phyloP scores from a whole-genome alignment of 2,888 invertebrate species.

The Cephus runcator region DNA sequence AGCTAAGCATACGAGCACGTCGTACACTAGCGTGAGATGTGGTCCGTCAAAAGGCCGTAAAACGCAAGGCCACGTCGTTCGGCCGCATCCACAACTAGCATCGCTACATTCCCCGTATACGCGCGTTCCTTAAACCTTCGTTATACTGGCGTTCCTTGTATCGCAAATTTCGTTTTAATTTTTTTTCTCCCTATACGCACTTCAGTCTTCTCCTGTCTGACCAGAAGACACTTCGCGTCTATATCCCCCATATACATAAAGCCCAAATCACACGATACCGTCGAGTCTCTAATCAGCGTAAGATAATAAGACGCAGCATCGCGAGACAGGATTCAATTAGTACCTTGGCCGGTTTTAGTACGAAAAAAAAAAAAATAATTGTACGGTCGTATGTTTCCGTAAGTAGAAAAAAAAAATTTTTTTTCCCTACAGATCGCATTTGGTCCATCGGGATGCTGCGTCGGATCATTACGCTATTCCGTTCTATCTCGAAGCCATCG shows the following conservation, averaged over 20 bases:
- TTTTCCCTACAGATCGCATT: not conserved
- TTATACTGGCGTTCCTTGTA: slow-evolving; percentile 18
- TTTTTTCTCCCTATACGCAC: not conserved
- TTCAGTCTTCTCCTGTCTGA: not conserved
- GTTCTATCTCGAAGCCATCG: not conserved
- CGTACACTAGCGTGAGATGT: slow-evolving; percentile 60
- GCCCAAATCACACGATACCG: not conserved
- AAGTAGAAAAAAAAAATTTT: not conserved
- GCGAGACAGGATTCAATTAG: not conserved
- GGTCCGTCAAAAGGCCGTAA: slow-evolving; percentile 58
- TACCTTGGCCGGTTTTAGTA: not conserved
- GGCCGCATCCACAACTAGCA: slow-evolving; percentile 1
- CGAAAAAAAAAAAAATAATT: not conserved
- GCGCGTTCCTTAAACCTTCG: slow-evolving; percentile 11
- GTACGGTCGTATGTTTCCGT: too few relatives aligned
- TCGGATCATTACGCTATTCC: not conserved
- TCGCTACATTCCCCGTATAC: not conserved
- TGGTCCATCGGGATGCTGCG: not conserved
- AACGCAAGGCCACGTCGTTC: slow-evolving; percentile 35
- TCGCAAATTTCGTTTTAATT: not conserved
- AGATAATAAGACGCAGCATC: not conserved
- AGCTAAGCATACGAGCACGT: slow-evolving; percentile 48
- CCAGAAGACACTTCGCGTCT: not conserved
- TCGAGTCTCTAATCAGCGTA: not conserved
- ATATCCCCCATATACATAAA: not conserved